phyloP scores from a whole-genome alignment of 2,797 vertebrate species.

The Brachymystax lenok region DNA sequence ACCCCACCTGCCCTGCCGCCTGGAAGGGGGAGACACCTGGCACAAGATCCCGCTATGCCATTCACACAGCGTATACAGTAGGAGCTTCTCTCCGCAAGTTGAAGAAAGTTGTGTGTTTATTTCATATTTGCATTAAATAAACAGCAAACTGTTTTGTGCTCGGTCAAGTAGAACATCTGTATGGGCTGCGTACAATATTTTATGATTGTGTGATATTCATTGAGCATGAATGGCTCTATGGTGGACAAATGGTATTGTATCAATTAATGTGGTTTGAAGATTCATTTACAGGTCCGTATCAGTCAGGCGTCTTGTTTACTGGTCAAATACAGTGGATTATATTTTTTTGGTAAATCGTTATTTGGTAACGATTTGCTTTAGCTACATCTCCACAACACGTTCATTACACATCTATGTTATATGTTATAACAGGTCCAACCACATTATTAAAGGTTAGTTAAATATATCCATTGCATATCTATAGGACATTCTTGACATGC shows the following conservation, averaged over 20 bases:
- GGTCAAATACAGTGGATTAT: not conserved
- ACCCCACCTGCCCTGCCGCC: constrained; percentile 61
- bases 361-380: too few species aligned
- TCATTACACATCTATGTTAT: too few species aligned
- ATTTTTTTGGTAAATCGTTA: too few species aligned
- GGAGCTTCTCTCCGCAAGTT: not conserved
- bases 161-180: not conserved
- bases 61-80: constrained; percentile 16
- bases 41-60: constrained; percentile 30
- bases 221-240: not conserved
- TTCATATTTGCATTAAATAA: not conserved
- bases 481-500: too few species aligned
- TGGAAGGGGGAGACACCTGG: constrained; percentile 37
- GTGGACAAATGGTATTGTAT: not conserved
- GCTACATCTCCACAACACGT: too few species aligned
- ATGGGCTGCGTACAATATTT: not conserved
- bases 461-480: too few species aligned
- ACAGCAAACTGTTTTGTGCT: not conserved
- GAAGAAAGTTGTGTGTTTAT: not conserved
- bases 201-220: not conserved
- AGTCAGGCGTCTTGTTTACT: not conserved
- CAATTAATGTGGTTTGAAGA: not conserved
- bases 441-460: too few species aligned
- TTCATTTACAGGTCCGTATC: not conserved
- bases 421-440: too few species aligned